Evolutionary conservation across 2,797 vertebrate species (phyloP).

Genomic region (Sebastes flavidus): DNA sequence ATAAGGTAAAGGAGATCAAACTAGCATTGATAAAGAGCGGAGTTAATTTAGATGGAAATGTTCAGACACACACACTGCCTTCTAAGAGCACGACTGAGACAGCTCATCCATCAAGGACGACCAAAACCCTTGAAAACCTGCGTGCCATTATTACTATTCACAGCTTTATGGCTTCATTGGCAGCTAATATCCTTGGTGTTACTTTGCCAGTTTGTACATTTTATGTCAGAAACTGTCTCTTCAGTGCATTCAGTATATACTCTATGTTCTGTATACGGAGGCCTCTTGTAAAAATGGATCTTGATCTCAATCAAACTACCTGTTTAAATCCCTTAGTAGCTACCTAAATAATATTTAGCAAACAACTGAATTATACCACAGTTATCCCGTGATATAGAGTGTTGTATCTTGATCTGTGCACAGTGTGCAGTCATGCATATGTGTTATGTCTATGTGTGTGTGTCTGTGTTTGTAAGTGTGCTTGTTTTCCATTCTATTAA

Average conservation of each 20-base stretch:
- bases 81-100: not conserved
- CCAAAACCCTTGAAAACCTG: not conserved
- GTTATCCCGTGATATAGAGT: not conserved
- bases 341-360: not conserved
- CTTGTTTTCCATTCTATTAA: slow-evolving; percentile 36
- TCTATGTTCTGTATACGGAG: not conserved
- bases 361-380: not conserved
- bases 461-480: not conserved
- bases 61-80: not conserved
- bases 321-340: not conserved
- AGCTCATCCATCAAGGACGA: slow-evolving; percentile 1
- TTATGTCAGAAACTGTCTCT: not conserved
- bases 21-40: not conserved
- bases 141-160: not conserved
- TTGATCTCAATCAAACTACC: not conserved
- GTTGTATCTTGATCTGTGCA: not conserved
- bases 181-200: not conserved
- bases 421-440: not conserved
- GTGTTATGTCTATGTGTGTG: not conserved
- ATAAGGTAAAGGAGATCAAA: not conserved
- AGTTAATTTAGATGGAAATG: slow-evolving; percentile 6
- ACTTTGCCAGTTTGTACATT: not conserved
- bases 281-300: not conserved
- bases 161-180: not conserved
- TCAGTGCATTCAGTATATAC: not conserved